Percentiles rank a stretch among this genome's conserved stretches.
These are phyloP conservation scores for Anolis apletophallus DNA, from an alignment of 2,797 vertebrate genomes.

Conservation along the genomic window DNA sequence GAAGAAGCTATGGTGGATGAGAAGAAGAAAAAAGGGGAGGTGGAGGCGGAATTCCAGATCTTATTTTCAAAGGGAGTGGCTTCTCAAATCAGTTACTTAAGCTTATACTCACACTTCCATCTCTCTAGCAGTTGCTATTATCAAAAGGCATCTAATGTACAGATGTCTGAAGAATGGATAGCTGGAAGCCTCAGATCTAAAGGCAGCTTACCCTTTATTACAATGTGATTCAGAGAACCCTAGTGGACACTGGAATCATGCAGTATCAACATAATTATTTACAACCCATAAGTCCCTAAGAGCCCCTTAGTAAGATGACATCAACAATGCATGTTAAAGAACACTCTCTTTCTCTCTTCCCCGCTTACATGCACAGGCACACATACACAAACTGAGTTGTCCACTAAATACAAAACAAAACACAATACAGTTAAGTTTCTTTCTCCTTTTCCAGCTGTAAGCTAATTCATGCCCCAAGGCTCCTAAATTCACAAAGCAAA, in stretches of 20 bases:
- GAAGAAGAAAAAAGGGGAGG: too few relatives aligned
- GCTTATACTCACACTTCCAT: background rate
- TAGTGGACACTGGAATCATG: background rate
- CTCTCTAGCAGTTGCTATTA: background rate
- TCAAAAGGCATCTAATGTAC: background rate
- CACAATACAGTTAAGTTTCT: background rate
- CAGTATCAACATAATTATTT: background rate
- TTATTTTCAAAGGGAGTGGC: background rate
- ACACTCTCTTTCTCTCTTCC: background rate
- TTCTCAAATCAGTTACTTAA: slow-evolving; percentile 17
- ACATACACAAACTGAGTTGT: background rate
- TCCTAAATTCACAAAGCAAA: background rate
- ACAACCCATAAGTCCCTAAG: background rate
- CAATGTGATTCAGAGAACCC: background rate
- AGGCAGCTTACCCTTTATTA: background rate
- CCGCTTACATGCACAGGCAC: too few relatives aligned
- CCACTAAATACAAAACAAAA: background rate
- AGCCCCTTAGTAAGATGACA: background rate
- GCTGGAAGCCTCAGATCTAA: background rate
- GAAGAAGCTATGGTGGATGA: background rate
- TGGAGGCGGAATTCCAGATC: background rate
- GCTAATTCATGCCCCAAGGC: background rate
- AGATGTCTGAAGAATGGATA: background rate
- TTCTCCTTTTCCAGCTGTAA: background rate
- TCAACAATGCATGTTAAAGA: background rate